Evolutionary conservation across 2,797 vertebrate species (phyloP).

Genomic region (Picus viridis): DNA sequence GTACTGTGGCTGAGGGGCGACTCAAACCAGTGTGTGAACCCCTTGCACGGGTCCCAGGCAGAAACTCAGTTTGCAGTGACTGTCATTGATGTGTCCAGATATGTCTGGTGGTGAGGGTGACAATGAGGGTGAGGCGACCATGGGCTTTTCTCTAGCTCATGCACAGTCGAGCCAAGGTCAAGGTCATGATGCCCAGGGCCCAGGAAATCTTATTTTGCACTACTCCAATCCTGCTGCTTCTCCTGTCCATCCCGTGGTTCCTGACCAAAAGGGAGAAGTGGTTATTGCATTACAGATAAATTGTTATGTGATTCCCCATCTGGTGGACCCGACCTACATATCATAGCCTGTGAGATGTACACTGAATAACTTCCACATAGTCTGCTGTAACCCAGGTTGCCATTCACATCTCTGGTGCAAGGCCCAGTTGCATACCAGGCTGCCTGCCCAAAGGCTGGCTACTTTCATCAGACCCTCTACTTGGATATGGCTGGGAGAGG

Average conservation of each 20-base stretch:
- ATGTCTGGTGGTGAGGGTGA: neutral
- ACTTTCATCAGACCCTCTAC: rapidly evolving
- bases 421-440: rapidly evolving
- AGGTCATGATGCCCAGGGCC: neutral
- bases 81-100: neutral
- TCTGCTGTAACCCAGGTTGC: neutral
- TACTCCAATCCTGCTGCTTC: neutral
- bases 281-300: neutral
- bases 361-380: neutral
- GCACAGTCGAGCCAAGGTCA: neutral
- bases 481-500: rapidly evolving
- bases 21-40: neutral
- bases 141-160: neutral
- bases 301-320: neutral
- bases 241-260: neutral
- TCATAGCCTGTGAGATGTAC: neutral
- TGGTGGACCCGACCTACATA: neutral
- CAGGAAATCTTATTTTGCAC: neutral
- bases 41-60: neutral
- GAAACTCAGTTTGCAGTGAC: neutral
- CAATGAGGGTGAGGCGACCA: rapidly evolving
- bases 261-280: neutral
- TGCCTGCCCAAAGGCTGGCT: neutral
- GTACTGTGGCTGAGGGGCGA: neutral
- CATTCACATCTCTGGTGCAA: rapidly evolving